Evolutionary conservation across 2,113 vertebrate genomes (phyloP), one percentile per base, ranked within the genome.

Genomic region (Microcebus murinus): DNA sequence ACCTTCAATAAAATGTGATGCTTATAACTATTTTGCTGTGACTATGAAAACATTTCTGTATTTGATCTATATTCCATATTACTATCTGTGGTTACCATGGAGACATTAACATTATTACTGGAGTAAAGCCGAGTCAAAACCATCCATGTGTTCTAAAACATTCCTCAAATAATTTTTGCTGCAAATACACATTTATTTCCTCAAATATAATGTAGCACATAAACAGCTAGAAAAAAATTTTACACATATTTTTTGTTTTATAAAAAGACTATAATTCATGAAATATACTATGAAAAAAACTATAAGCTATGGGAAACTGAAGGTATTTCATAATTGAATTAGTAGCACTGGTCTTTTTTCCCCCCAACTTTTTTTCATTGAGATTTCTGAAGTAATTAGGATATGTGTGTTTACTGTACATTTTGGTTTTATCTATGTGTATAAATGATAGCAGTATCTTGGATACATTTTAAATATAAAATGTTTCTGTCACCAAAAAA

Each of bases 401-500:
- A 36, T 82, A 15, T 67, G 15, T 87, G 3, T 91, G 7, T 83
- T 91, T 81, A 67, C 20, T 74, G 8, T 76, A 61, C 18, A 68
- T 77, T 95, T 90, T 96, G 29, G 9, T 59, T 94, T 91, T 50
- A 87, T 76, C 17, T 71, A n/a, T 63, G 81, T 36, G 90, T 88
- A 74, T n/a, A 93, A 93, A 80, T 76, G 55, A 61, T 9, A 89
- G 11, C 25, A 87, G 31, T 65, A 81, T 67, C 12, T 48, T 67
- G 20, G 31, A 92, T 10, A 82, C 1, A 63, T 90, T 94, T 93
- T 84, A 84, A 82, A 79, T 79, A 59, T 52, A 93, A 96, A 94
- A 39, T 87, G 34, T 55, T 94, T 95, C 50, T 87, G 4, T 67
- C 18, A 70, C 42, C 45, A 79, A 89, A 17, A 68, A 92, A 86